Percentiles rank a stretch among this genome's conserved stretches.
Evolutionary conservation across 2,797 vertebrate genomes (phyloP).

Genomic region (Rhynchonycteris naso): DNA sequence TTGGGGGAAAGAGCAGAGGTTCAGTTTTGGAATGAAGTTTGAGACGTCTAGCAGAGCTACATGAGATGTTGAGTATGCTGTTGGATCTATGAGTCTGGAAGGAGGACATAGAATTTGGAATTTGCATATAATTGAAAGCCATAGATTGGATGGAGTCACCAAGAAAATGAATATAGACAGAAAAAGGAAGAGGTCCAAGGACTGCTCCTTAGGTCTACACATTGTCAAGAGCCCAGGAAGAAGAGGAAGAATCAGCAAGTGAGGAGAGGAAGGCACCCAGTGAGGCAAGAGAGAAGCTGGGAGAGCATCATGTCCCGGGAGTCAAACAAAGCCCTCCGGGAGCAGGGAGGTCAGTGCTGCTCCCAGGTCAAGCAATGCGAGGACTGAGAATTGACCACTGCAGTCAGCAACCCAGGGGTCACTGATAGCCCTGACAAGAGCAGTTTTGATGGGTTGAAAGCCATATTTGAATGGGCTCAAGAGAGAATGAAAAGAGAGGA

Average conservation of each 20-base stretch:
- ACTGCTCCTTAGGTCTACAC: background rate
- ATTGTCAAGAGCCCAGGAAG: background rate
- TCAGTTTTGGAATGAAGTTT: background rate
- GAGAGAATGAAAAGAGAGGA: background rate
- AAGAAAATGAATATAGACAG: background rate
- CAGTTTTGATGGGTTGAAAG: background rate
- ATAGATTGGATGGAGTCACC: background rate
- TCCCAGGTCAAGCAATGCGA: background rate
- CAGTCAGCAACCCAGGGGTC: background rate
- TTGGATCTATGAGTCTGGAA: background rate
- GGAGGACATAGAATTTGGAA: constrained; percentile 10
- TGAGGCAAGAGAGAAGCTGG: background rate
- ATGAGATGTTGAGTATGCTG: background rate
- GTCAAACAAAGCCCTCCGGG: background rate
- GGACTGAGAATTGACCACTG: background rate
- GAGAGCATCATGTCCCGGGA: background rate
- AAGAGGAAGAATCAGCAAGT: background rate
- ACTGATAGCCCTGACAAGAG: background rate
- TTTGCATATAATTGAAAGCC: background rate
- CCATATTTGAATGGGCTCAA: background rate
- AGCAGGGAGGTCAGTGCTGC: background rate
- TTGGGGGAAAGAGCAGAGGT: background rate
- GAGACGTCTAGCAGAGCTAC: background rate
- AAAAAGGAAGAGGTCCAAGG: background rate
- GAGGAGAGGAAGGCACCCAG: background rate